These are phyloP conservation scores for Agrochola circellaris DNA, from an alignment of 2,888 invertebrate species.

Conservation along the genomic window DNA sequence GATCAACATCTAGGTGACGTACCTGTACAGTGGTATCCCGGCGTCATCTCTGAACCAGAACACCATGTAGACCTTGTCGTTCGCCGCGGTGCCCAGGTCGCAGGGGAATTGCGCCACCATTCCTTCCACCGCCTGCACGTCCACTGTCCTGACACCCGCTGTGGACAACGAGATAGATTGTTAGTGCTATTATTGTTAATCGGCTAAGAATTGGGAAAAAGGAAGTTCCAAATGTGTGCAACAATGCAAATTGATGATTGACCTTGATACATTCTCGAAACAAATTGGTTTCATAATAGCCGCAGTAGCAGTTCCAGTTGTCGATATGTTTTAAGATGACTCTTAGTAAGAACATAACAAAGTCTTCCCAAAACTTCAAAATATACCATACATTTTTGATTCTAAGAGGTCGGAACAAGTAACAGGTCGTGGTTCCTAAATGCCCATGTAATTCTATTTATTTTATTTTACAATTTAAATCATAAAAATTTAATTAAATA, in stretches of 20 bases:
- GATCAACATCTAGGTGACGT: constrained; percentile 57
- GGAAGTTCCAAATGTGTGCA: too few relatives aligned
- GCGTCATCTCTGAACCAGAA: constrained; percentile 97
- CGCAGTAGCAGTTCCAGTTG: not conserved
- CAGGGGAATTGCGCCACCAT: constrained; percentile 96
- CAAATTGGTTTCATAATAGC: not conserved
- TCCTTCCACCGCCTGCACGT: constrained; percentile 96
- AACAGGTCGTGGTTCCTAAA: not conserved
- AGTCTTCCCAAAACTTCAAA: not conserved
- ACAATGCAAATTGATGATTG: not conserved
- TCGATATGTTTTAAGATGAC: not conserved
- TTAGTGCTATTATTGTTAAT: not conserved
- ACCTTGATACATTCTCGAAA: not conserved
- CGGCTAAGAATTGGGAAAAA: not conserved
- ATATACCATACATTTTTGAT: not conserved
- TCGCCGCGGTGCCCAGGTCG: constrained; percentile 95
- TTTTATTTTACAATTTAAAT: too few relatives aligned
- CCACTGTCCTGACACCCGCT: constrained; percentile 93
- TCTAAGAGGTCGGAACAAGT: not conserved
- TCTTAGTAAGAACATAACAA: not conserved
- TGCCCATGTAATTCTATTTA: not conserved
- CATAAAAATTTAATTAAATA: too few relatives aligned
- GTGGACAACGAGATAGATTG: constrained; percentile 38
- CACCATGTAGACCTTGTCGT: constrained; percentile 97
- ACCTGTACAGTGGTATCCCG: constrained; percentile 97